Percentiles rank a stretch among this genome's conserved stretches.
These are phyloP conservation scores for Emmelina monodactyla DNA, from an alignment of 2,888 invertebrate genomes.

Conservation along the genomic window DNA sequence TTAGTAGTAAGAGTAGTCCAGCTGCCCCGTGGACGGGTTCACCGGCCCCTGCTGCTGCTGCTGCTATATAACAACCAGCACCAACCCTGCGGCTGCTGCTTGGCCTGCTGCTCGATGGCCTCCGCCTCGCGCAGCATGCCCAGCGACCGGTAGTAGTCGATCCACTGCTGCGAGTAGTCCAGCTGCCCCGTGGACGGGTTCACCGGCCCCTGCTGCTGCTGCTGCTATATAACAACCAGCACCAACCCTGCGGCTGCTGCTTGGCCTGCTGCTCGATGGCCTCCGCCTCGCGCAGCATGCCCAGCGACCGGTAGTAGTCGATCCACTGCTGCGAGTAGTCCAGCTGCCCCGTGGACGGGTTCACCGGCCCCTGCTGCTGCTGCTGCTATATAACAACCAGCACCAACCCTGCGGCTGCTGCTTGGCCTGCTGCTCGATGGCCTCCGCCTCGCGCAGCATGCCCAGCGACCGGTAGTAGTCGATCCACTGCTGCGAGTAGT, in stretches of 20 bases:
- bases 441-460: slow-evolving; percentile 91
- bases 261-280: slow-evolving; percentile 90
- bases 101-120: slow-evolving; percentile 88
- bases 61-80: too few species aligned
- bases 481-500: slow-evolving; percentile 97
- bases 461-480: slow-evolving; percentile 95
- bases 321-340: slow-evolving; percentile 98
- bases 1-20: slow-evolving; percentile 96
- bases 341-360: slow-evolving; percentile 81
- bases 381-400: too few species aligned
- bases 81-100: too few species aligned
- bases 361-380: slow-evolving; percentile 70
- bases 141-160: slow-evolving; percentile 92
- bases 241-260: too few species aligned
- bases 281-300: slow-evolving; percentile 92
- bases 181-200: slow-evolving; percentile 83
- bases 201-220: slow-evolving; percentile 68
- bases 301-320: slow-evolving; percentile 93
- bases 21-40: slow-evolving; percentile 80
- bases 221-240: too few species aligned
- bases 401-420: too few species aligned
- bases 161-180: slow-evolving; percentile 97
- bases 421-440: slow-evolving; percentile 88
- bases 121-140: slow-evolving; percentile 94
- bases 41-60: slow-evolving; percentile 48